phyloP scores from a whole-genome alignment of 2,797 vertebrate genomes.

The Rhabdophis nuchalis region DNA sequence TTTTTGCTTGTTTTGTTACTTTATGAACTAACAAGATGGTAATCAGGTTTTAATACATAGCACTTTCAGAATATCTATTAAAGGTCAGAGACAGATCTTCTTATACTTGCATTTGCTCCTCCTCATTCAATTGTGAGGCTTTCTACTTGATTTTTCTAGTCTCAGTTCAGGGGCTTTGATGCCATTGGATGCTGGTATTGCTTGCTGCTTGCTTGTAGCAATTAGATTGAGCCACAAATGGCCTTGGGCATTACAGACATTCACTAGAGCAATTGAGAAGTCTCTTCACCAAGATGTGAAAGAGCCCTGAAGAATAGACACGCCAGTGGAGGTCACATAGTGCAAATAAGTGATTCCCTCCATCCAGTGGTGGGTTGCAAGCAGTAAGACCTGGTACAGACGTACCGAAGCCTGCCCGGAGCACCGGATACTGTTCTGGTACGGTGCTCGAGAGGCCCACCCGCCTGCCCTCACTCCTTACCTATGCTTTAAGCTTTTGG shows the following conservation, averaged over 20 bases:
- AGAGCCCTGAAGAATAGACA: background rate
- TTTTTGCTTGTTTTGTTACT: background rate
- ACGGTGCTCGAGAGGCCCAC: too few species aligned
- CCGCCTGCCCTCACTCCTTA: too few species aligned
- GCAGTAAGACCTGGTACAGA: too few species aligned
- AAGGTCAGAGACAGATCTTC: background rate
- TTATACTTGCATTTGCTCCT: background rate
- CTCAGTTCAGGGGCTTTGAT: background rate
- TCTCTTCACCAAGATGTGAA: background rate
- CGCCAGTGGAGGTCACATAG: background rate
- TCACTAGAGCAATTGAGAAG: background rate
- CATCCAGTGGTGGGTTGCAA: too few species aligned
- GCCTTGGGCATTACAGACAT: background rate
- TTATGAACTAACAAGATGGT: background rate
- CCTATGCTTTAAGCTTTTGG: too few species aligned
- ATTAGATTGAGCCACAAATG: background rate
- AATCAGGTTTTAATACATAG: background rate
- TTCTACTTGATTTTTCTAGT: background rate
- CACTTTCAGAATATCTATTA: background rate
- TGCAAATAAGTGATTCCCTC: background rate
- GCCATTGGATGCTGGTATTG: background rate
- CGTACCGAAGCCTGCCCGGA: too few species aligned
- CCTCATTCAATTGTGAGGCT: background rate
- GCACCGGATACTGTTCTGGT: too few species aligned
- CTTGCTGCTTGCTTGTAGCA: background rate